A percentile compares a stretch with the other conserved stretches of the same genome.
These are phyloP conservation scores for Crotalus horridus DNA, from an alignment of 2,113 vertebrate genomes.

Conservation along the genomic window DNA sequence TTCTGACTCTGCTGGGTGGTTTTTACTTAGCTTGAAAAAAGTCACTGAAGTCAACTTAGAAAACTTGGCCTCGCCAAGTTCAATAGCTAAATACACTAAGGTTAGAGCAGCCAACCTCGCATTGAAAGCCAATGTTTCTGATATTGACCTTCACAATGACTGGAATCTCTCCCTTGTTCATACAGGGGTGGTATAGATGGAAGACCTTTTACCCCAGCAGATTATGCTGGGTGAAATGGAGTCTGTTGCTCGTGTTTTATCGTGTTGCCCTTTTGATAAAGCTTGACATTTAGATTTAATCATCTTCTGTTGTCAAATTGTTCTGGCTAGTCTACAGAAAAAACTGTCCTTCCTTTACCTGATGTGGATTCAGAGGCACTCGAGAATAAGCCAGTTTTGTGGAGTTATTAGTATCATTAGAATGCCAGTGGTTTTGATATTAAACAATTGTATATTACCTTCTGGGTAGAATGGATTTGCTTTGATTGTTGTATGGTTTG, in stretches of 20 bases:
- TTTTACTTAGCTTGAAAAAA: not conserved
- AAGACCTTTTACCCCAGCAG: not conserved
- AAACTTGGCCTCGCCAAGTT: not conserved
- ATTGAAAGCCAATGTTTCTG: not conserved
- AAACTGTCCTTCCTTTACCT: not conserved
- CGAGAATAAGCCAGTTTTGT: not conserved
- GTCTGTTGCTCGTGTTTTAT: not conserved
- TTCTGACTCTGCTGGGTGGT: not conserved
- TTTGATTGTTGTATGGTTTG: not conserved
- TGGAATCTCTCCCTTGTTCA: not conserved
- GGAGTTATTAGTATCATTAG: not conserved
- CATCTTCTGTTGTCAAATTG: not conserved
- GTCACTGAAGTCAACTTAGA: not conserved
- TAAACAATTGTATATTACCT: not conserved
- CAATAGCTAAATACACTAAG: not conserved
- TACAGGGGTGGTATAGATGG: not conserved
- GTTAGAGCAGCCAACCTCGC: not conserved
- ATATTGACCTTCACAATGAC: not conserved
- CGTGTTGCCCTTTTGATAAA: not conserved
- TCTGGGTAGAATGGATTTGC: not conserved
- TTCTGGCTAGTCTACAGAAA: not conserved
- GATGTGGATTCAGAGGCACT: not conserved
- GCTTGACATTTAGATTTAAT: not conserved
- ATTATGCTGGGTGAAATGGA: not conserved
- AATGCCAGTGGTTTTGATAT: not conserved